These are phyloP conservation scores for Heliconius aoede DNA, from an alignment of 2,888 invertebrate genomes.

Conservation along the genomic window DNA sequence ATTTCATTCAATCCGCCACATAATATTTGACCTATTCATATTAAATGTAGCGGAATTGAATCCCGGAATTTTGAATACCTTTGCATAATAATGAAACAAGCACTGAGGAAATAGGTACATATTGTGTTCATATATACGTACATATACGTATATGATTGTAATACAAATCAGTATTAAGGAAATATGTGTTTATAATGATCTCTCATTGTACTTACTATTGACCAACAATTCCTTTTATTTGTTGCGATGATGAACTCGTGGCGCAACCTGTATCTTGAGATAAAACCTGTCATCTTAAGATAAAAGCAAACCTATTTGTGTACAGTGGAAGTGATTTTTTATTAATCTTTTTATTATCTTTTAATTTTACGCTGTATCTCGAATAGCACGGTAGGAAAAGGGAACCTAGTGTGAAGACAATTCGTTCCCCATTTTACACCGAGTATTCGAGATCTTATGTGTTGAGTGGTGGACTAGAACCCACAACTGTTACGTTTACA, in stretches of 20 bases:
- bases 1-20: no score
- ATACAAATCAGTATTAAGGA: conserved; percentile 7
- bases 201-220: conserved; percentile 10
- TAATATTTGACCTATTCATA: neutral
- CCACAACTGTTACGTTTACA: no score
- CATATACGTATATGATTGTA: conserved; percentile 24
- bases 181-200: conserved; percentile 5
- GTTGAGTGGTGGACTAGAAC: neutral
- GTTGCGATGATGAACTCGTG: conserved; percentile 11
- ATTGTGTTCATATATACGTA: conserved; percentile 8
- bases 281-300: neutral
- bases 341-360: neutral
- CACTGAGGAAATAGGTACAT: conserved; percentile 17
- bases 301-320: neutral
- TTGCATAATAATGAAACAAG: conserved; percentile 35
- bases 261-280: neutral
- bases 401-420: neutral
- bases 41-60: neutral
- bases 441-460: neutral
- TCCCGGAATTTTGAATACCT: conserved; percentile 23
- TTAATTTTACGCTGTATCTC: neutral
- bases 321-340: neutral
- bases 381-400: neutral
- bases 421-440: neutral
- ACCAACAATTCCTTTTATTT: conserved; percentile 6